A percentile compares a stretch with the other conserved stretches of the same genome.
These are phyloP conservation scores for Eremophila alpestris DNA, from an alignment of 2,797 vertebrate species.

Conservation along the genomic window DNA sequence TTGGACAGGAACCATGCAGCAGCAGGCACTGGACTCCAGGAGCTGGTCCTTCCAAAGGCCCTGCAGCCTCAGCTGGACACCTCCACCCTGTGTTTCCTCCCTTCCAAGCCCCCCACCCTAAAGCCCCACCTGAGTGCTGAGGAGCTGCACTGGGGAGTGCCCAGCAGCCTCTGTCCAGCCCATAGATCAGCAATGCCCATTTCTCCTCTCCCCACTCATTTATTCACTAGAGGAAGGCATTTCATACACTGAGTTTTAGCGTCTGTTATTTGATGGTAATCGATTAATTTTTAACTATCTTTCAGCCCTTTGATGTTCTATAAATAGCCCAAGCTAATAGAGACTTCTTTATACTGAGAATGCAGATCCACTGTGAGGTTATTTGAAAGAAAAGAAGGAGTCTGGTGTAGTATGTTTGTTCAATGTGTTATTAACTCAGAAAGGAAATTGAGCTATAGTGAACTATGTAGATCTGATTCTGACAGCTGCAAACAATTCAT, in stretches of 20 bases:
- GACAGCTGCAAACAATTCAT: slow-evolving; percentile 69
- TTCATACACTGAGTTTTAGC: slow-evolving; percentile 33
- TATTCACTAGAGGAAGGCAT: slow-evolving; percentile 23
- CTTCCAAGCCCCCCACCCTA: neutral
- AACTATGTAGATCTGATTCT: slow-evolving; percentile 63
- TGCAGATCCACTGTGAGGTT: slow-evolving; percentile 57
- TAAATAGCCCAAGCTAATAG: slow-evolving; percentile 72
- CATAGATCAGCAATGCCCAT: neutral
- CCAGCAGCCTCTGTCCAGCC: neutral
- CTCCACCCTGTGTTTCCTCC: neutral
- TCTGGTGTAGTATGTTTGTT: slow-evolving; percentile 53
- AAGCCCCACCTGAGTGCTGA: neutral
- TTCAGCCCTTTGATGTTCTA: slow-evolving; percentile 62
- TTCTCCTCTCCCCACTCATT: slow-evolving; percentile 1
- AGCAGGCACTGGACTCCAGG: neutral
- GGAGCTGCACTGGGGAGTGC: neutral
- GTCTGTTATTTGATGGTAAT: slow-evolving; percentile 66
- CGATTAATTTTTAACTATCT: slow-evolving; percentile 69
- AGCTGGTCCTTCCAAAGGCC: neutral
- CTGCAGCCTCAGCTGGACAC: neutral
- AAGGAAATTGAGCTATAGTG: slow-evolving; percentile 68
- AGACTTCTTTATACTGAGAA: slow-evolving; percentile 62
- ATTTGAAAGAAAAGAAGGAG: slow-evolving; percentile 49
- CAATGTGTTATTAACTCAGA: slow-evolving; percentile 69
- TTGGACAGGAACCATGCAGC: neutral